Conservation (phyloP, 2,888 invertebrate species). For the Pinctada fucata region DNA sequence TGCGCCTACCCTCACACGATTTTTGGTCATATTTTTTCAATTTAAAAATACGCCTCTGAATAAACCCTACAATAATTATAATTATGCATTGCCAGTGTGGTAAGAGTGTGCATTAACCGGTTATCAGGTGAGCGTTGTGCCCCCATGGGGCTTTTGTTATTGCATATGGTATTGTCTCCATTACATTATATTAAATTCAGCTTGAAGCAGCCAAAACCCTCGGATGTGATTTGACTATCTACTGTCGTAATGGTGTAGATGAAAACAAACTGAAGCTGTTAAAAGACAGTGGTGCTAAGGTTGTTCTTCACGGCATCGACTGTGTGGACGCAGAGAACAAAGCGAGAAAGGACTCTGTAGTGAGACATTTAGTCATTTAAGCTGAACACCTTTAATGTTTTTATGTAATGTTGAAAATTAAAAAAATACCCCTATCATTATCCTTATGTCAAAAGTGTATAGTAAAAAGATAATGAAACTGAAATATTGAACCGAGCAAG, state of each 20-base stretch:
- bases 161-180: too few relatives aligned
- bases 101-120: too few relatives aligned
- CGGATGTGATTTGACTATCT: conserved; percentile 49
- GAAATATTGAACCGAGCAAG: too few relatives aligned
- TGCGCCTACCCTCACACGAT: too few relatives aligned
- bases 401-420: neutral
- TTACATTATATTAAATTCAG: conserved; percentile 35
- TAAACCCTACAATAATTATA: too few relatives aligned
- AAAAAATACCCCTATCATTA: neutral
- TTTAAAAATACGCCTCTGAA: too few relatives aligned
- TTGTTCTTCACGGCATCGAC: conserved; percentile 54
- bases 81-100: too few relatives aligned
- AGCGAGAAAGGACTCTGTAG: conserved; percentile 57
- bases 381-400: neutral
- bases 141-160: too few relatives aligned
- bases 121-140: too few relatives aligned
- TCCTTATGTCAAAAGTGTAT: neutral
- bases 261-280: conserved; percentile 49
- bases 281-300: conserved; percentile 46
- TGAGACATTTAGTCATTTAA: conserved; percentile 23
- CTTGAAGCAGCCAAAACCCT: conserved; percentile 46
- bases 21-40: too few relatives aligned
- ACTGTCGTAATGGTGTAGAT: conserved; percentile 44
- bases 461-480: too few relatives aligned
- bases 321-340: conserved; percentile 59